Percentiles rank a stretch among this genome's conserved stretches.
These are phyloP conservation scores for Meiosimyza decipiens DNA, from an alignment of 2,888 invertebrate species.

Conservation along the genomic window DNA sequence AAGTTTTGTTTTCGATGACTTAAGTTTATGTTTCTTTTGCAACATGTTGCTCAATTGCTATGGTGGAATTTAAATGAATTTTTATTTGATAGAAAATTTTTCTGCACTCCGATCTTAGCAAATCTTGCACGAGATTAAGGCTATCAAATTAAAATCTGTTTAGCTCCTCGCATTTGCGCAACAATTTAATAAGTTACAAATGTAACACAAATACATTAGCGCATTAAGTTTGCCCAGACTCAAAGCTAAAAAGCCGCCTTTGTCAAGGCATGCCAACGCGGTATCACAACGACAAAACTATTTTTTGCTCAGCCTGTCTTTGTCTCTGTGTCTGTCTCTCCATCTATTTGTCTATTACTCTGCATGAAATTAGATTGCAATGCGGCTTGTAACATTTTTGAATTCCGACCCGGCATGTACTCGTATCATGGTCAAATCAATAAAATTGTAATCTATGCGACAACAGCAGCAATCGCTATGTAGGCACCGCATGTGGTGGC, in stretches of 20 bases:
- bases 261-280: not conserved
- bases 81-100: not conserved
- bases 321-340: not conserved
- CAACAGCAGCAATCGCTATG: not conserved
- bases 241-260: conserved; percentile 4
- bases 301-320: not conserved
- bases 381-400: not conserved
- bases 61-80: not conserved
- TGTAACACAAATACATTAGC: not conserved
- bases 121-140: conserved; percentile 9
- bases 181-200: not conserved
- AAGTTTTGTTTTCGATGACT: conserved; percentile 6
- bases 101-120: not conserved
- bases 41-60: conserved; percentile 8
- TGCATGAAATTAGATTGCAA: conserved; percentile 14
- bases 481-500: not conserved
- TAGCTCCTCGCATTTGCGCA: not conserved
- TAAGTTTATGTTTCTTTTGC: not conserved
- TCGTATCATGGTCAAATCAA: conserved; percentile 30
- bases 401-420: conserved; percentile 7
- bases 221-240: not conserved
- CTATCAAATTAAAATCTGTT: conserved; percentile 12
- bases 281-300: not conserved
- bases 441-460: conserved; percentile 27
- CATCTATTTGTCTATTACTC: not conserved